Conservation (phyloP, 2,888 invertebrate genomes). For the Eledona agricola region DNA sequence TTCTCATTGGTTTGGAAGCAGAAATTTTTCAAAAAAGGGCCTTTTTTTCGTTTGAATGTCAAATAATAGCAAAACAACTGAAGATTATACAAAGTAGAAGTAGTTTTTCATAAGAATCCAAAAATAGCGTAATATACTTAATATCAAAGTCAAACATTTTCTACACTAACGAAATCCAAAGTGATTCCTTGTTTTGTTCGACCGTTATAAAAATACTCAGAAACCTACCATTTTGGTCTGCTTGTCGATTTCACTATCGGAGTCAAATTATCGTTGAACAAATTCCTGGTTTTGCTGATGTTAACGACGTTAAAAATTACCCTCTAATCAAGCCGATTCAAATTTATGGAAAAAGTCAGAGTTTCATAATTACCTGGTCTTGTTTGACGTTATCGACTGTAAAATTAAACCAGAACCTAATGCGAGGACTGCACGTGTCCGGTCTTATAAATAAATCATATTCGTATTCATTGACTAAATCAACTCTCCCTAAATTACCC, state of each 20-base stretch:
- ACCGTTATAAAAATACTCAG: too few species aligned
- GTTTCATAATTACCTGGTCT: constrained; percentile 76
- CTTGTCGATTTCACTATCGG: constrained; percentile 93
- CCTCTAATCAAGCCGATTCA: constrained; percentile 70
- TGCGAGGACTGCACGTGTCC: constrained; percentile 93
- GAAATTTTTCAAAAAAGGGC: too few species aligned
- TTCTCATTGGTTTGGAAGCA: too few species aligned
- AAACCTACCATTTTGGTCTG: constrained; percentile 84
- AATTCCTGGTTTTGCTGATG: constrained; percentile 89
- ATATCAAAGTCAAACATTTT: too few species aligned
- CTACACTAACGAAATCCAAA: constrained; percentile 9
- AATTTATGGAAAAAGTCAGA: constrained; percentile 4
- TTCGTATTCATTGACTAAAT: constrained; percentile 91
- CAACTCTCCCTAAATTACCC: constrained; percentile 95
- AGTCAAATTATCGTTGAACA: constrained; percentile 90
- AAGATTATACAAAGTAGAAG: too few species aligned
- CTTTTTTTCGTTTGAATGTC: too few species aligned
- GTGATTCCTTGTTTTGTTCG: too few species aligned
- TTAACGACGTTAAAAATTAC: constrained; percentile 98
- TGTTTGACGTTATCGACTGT: constrained; percentile 94
- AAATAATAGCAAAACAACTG: too few species aligned
- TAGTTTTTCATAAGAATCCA: too few species aligned
- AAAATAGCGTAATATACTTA: too few species aligned
- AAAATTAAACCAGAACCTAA: constrained; percentile 97
- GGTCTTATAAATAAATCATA: constrained; percentile 96